Evolutionary conservation across 2,113 vertebrate species (phyloP).

Genomic region (Eulacestoma nigropectus): DNA sequence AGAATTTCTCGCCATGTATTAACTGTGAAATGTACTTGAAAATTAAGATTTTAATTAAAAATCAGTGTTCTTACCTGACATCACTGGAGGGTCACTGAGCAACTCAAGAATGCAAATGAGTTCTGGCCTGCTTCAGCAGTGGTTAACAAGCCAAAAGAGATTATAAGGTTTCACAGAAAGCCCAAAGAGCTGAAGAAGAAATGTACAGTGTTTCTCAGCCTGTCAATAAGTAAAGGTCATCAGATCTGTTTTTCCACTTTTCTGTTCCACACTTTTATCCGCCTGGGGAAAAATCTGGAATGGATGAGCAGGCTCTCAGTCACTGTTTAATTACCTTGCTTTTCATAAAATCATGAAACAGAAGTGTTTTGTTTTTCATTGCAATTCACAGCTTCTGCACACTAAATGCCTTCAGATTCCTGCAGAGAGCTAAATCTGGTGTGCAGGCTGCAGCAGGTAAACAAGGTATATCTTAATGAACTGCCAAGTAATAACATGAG

Average conservation of each 20-base stretch:
- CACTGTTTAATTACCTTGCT: background rate
- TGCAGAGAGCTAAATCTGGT: slow-evolving; percentile 29
- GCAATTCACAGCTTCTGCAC: slow-evolving; percentile 39
- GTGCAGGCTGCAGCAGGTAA: slow-evolving; percentile 20
- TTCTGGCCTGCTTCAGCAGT: background rate
- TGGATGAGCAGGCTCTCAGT: background rate
- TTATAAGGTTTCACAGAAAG: background rate
- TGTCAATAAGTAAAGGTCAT: background rate
- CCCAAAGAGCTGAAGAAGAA: background rate
- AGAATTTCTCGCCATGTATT: slow-evolving; percentile 18
- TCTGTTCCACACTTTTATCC: background rate
- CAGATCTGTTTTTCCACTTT: background rate
- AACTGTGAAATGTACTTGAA: slow-evolving; percentile 65
- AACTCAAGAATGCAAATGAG: slow-evolving; percentile 21
- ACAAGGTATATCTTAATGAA: slow-evolving; percentile 13
- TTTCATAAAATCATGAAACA: slow-evolving; percentile 21
- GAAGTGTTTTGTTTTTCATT: slow-evolving; percentile 49
- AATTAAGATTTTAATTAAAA: slow-evolving; percentile 59
- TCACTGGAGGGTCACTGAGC: background rate
- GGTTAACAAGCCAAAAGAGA: background rate
- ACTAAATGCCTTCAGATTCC: slow-evolving; percentile 20
- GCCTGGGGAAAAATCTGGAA: background rate
- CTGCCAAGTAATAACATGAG: slow-evolving; percentile 3
- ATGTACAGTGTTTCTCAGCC: background rate
- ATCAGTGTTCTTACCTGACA: slow-evolving; percentile 4